phyloP scores from a whole-genome alignment of 2,797 vertebrate species.

The Clarias platycephalus region DNA sequence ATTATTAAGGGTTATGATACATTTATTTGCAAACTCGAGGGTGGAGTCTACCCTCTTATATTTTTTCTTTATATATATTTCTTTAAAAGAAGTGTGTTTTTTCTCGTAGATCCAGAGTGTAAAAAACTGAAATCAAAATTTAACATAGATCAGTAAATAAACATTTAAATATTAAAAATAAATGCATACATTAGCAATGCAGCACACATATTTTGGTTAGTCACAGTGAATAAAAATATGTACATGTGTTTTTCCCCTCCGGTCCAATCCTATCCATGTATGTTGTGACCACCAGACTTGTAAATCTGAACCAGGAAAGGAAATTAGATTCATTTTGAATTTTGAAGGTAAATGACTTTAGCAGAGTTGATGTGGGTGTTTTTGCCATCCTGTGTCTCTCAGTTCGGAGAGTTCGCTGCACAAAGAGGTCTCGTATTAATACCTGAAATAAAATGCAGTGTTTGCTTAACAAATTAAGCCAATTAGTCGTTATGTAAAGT shows the following conservation, averaged over 20 bases:
- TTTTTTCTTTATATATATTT: not conserved
- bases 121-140: not conserved
- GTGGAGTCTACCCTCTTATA: not conserved
- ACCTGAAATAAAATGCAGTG: conserved; percentile 57
- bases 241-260: not conserved
- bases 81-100: not conserved
- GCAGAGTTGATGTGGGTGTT: conserved; percentile 68
- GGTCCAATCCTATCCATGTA: conserved; percentile 20
- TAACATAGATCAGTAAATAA: not conserved
- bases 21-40: not conserved
- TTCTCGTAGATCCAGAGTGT: not conserved
- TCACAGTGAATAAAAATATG: no score
- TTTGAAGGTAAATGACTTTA: conserved; percentile 83
- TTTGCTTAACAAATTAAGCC: conserved; percentile 67
- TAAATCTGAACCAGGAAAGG: conserved; percentile 41
- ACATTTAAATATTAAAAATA: not conserved
- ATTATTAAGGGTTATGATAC: not conserved
- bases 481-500: conserved; percentile 66
- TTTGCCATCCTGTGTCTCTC: conserved; percentile 32
- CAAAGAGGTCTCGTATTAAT: conserved; percentile 48
- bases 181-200: not conserved
- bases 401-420: conserved; percentile 26
- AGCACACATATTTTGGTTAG: not conserved
- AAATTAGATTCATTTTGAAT: conserved; percentile 72
- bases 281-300: conserved; percentile 42